Percentiles rank a stretch among this genome's conserved stretches.
Evolutionary conservation across 37 sponge, comb jelly and placozoan species (phyloP).

Genomic region (Aphrocallistes beatrix): DNA sequence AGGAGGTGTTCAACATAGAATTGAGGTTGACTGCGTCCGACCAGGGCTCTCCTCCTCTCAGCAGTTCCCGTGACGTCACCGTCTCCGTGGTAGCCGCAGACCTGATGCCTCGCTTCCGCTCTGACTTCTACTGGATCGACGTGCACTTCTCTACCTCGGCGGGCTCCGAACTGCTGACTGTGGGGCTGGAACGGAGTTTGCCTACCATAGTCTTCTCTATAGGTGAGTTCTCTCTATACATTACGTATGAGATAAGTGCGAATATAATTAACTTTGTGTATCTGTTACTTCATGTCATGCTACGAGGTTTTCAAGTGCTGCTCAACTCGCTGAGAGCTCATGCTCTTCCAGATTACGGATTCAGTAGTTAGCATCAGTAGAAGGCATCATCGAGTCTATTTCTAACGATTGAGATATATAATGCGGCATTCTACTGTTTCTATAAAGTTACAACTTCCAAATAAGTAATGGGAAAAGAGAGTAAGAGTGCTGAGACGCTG

Average conservation of each 20-base stretch:
- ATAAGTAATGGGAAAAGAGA: neutral
- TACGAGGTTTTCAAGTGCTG: too few species aligned
- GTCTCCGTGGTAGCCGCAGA: neutral
- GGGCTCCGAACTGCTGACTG: neutral
- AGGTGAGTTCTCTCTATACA: neutral
- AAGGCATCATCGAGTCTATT: too few species aligned
- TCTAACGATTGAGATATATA: too few species aligned
- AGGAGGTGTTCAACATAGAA: neutral
- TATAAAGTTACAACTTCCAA: neutral
- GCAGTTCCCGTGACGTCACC: neutral
- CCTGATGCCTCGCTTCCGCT: neutral
- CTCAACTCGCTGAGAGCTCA: too few species aligned
- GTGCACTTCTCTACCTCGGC: neutral
- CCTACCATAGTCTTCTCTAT: neutral
- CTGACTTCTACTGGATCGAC: neutral
- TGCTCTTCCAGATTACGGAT: too few species aligned
- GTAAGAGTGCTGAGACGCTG: neutral
- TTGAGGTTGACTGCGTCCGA: neutral
- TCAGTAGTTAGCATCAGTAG: too few species aligned
- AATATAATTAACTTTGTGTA: too few species aligned
- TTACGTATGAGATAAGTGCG: too few species aligned
- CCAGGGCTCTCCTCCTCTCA: neutral
- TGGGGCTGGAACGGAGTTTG: neutral
- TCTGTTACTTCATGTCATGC: too few species aligned
- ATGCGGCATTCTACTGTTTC: too few species aligned